Evolutionary conservation across 2,888 invertebrate species (phyloP).

Genomic region (Drosophila paranaensis): DNA sequence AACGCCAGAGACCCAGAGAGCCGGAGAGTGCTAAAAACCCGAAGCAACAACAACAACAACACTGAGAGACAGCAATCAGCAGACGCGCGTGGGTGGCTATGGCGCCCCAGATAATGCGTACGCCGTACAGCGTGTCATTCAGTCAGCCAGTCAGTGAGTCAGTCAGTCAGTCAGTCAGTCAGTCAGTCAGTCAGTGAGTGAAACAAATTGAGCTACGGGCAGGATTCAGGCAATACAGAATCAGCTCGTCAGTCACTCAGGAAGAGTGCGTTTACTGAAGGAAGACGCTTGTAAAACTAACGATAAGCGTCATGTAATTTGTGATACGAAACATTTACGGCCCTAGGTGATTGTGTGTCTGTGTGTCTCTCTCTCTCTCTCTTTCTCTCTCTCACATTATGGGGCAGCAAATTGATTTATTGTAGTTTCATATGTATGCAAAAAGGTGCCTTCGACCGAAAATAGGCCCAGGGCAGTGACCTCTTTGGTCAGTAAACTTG

Average conservation of each 20-base stretch:
- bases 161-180: conserved; percentile 21
- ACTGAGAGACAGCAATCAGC: conserved; percentile 56
- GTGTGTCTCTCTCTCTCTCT: too few species aligned
- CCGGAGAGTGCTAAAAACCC: conserved; percentile 16
- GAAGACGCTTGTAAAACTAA: conserved; percentile 67
- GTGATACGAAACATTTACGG: conserved; percentile 46
- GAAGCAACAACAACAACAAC: conserved; percentile 26
- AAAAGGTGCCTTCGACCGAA: conserved; percentile 43
- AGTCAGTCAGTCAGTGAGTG: conserved; percentile 20
- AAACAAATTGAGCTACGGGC: conserved; percentile 47
- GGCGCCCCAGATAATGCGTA: conserved; percentile 51
- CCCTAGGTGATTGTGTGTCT: conserved; percentile 29
- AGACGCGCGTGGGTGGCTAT: conserved; percentile 33
- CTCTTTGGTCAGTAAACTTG: conserved; percentile 54
- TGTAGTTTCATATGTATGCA: conserved; percentile 45
- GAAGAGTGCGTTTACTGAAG: conserved; percentile 41
- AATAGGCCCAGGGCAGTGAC: conserved; percentile 39
- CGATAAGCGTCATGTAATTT: conserved; percentile 68
- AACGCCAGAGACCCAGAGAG: conserved; percentile 36
- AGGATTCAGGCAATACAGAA: conserved; percentile 18
- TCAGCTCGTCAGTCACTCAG: conserved; percentile 22
- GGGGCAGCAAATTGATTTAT: conserved; percentile 65
- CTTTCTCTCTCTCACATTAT: conserved; percentile 30
- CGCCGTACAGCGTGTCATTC: conserved; percentile 37
- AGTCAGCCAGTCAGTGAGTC: conserved; percentile 24